Conservation (phyloP, 2,113 vertebrate genomes). For the Felis catus region DNA sequence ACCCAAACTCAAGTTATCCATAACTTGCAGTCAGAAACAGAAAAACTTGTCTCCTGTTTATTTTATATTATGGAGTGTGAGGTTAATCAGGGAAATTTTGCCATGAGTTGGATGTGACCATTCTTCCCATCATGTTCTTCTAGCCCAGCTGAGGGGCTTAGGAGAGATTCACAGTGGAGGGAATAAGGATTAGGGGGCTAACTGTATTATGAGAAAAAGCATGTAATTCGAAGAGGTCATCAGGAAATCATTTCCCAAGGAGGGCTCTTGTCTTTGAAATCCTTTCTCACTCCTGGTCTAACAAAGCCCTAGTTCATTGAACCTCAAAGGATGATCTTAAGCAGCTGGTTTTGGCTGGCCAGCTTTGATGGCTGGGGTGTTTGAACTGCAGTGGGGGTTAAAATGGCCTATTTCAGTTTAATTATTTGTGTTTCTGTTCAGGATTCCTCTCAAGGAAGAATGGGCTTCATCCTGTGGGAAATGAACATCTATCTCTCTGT, state of each 20-base stretch:
- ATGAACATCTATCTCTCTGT: slow-evolving; percentile 34
- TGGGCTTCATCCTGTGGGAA: slow-evolving; percentile 74
- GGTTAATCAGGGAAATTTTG: not conserved
- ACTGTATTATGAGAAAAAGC: slow-evolving; percentile 74
- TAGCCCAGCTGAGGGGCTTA: not conserved
- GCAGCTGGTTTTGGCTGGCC: slow-evolving; percentile 73
- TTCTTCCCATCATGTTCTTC: not conserved
- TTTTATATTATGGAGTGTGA: not conserved
- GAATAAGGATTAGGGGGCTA: slow-evolving; percentile 48
- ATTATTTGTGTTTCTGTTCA: slow-evolving; percentile 71
- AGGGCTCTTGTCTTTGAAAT: slow-evolving; percentile 76
- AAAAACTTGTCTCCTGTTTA: not conserved
- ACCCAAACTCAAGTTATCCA: not conserved
- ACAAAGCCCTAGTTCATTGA: slow-evolving; percentile 78
- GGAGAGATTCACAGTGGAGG: not conserved
- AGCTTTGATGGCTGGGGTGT: slow-evolving; percentile 75
- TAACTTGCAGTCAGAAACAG: not conserved
- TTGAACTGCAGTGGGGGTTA: slow-evolving; percentile 73
- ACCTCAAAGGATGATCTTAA: slow-evolving; percentile 69
- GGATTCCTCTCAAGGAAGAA: slow-evolving; percentile 64
- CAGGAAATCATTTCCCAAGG: slow-evolving; percentile 77
- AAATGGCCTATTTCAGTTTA: slow-evolving; percentile 68
- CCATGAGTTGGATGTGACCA: not conserved
- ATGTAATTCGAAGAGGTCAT: slow-evolving; percentile 70
- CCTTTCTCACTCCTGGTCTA: slow-evolving; percentile 66